Base-by-base conservation (phyloP, 2,113 vertebrate species). In the Laticauda laticaudata region DNA sequence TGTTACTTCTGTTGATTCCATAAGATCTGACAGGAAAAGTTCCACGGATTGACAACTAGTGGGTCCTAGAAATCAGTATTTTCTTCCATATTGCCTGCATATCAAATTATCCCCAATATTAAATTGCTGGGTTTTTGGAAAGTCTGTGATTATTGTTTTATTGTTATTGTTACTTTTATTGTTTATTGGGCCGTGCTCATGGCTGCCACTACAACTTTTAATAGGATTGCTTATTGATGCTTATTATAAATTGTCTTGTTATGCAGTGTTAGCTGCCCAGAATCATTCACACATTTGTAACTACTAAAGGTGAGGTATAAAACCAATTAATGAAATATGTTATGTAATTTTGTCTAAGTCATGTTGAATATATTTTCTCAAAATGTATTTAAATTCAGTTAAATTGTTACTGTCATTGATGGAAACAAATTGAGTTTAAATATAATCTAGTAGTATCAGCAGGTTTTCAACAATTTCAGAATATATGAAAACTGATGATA, bases 351-450 rank as follows among this genome's bases (percentile, higher is more conserved):
- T 54, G 45, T 91, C 9, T 57, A 55, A 9, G 18, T 57, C n/a
- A 85, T 10, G 81, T 29, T 29, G 14, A 26, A 61, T 5, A 34
- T 0, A 53, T n/a, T 5, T 85, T 89, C 85, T 90, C 54, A 90
- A 87, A 53, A 2, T 34, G 57, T 92, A 7, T 24, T 93, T 96
- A 94, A 90, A 69, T 18, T 90, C 91, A 95, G 92, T 96, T 90
- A 95, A 96, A 69, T 92, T 56, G 11, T 94, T 97, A 94, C 93
- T 94, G 81, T 91, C 91, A 86, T 96, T 92, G 90, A 86, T 45
- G 86, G 88, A 92, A 96, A 95, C 15, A 75, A 55, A 20, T 0
- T 0, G 93, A 54, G 0, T 81, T 96, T 55, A 15, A 29, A 90
- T 3, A 20, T 93, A 94, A 95, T 93, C 90, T 88, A 91, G 48